Conservation (phyloP, 2,888 invertebrate species). For the Leptopterna dolabrata region DNA sequence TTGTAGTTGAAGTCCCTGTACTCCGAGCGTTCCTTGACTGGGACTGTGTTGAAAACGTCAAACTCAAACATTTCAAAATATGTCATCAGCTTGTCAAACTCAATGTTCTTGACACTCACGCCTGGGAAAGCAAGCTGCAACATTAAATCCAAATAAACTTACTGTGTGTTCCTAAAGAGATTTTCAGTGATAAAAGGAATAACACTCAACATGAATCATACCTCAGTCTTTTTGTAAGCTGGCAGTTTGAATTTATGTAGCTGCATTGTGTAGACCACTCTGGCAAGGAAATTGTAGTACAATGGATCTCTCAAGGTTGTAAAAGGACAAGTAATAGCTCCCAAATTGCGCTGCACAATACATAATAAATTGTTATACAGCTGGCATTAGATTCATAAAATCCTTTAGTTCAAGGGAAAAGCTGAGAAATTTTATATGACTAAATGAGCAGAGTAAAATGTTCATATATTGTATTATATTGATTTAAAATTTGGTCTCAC, state of each 20-base stretch:
- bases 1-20: constrained; percentile 60
- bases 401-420: too few species aligned
- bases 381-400: too few species aligned
- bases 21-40: constrained; percentile 31
- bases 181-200: too few species aligned
- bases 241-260: constrained; percentile 73
- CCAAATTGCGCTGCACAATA: neutral
- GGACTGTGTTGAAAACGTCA: constrained; percentile 75
- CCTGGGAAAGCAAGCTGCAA: constrained; percentile 72
- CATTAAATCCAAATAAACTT: neutral
- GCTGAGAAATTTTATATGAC: too few species aligned
- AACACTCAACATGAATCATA: too few species aligned
- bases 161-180: neutral
- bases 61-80: constrained; percentile 77
- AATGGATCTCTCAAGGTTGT: constrained; percentile 79
- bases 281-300: constrained; percentile 75
- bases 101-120: constrained; percentile 73
- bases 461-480: too few species aligned
- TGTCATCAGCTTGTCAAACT: constrained; percentile 75
- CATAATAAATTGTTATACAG: neutral
- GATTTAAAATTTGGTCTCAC: neutral
- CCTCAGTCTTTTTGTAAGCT: constrained; percentile 72
- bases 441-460: too few species aligned
- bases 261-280: constrained; percentile 67
- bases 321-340: neutral